phyloP scores from a whole-genome alignment of 2,113 vertebrate species.

The Corythoichthys haematopterus region DNA sequence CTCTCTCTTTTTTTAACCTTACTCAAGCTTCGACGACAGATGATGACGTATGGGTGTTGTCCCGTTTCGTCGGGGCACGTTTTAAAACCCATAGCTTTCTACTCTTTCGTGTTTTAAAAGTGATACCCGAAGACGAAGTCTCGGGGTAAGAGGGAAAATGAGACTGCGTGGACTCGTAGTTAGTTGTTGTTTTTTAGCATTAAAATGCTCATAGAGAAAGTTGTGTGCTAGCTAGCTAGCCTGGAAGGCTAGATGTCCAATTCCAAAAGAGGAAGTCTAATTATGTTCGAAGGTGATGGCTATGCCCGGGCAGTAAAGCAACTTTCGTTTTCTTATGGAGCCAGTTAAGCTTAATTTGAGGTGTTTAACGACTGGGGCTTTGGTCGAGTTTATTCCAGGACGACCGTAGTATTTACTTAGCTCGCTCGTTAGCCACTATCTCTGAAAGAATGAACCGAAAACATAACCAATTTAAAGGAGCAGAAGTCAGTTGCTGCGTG shows the following conservation, averaged over 20 bases:
- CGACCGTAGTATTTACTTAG: slow-evolving; percentile 32
- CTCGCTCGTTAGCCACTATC: slow-evolving; percentile 42
- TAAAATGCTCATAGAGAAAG: slow-evolving; percentile 54
- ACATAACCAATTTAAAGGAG: slow-evolving; percentile 71
- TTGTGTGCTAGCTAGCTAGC: slow-evolving; percentile 59
- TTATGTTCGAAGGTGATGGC: slow-evolving; percentile 12
- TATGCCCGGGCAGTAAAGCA: slow-evolving; percentile 7
- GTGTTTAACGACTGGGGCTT: slow-evolving; percentile 25
- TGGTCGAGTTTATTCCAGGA: slow-evolving; percentile 28
- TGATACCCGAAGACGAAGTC: neutral
- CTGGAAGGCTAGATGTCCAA: slow-evolving; percentile 31
- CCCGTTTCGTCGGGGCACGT: neutral
- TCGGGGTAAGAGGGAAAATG: neutral
- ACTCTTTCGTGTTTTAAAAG: neutral
- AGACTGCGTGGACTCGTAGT: slow-evolving; percentile 14
- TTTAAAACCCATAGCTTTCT: neutral
- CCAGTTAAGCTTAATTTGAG: slow-evolving; percentile 17
- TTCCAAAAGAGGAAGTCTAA: neutral
- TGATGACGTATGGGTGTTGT: slow-evolving; percentile 11
- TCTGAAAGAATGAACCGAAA: slow-evolving; percentile 74
- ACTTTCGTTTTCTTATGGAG: slow-evolving; percentile 37
- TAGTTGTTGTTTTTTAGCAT: slow-evolving; percentile 56
- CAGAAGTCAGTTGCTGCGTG: slow-evolving; percentile 77
- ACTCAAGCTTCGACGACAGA: neutral
- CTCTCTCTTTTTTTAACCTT: neutral